Evolutionary conservation across 1,140 invertebrate species (phyloP), one percentile per base, ranked within the genome.

Genomic region (Steinernema feltiae): DNA sequence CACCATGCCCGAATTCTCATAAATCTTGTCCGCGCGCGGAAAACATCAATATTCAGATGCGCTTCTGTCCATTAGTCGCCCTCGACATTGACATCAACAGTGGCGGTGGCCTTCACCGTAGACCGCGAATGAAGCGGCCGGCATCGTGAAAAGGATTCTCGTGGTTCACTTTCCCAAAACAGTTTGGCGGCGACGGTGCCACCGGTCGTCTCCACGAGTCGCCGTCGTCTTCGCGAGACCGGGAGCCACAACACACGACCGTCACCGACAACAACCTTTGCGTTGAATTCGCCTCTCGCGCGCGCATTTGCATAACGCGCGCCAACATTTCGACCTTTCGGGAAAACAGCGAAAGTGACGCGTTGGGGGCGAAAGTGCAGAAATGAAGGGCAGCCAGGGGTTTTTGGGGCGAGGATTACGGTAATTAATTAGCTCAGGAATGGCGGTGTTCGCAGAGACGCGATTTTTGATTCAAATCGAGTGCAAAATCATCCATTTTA

Each of bases 181-280:
- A 63, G 53, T 41, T 41, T 41, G 35, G 35, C 35, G 35, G 35
- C 24, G 53, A 21, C 53, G 24, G 12, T 27, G 53, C 12, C 53
- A 63, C 3, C 53, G n/a, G 53, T 3, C 15, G 53, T 17, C 53
- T 63, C 53, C 24, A 12, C 53, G 53, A 63, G 53, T 27, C 24
- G 53, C 35, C 18, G n/a, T n/a, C n/a, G n/a, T 63, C 53, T 15
- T 63, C n/a, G n/a, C n/a, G n/a, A n/a, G n/a, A n/a, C 24, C 53
- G 53, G 53, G 53, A 63, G 53, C 53, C 53, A 63, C 53, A 63
- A 63, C 53, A 63, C 53, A n/a, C 53, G 53, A 63, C 53, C 2
- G 24, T 3, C 7, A 27, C 3, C 12, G 53, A 27, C 53, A 27
- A 27, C 53, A 27, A 63, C 53, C 53, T 63, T 63, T 63, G 53